Evolutionary conservation across 2,113 vertebrate species (phyloP).

Genomic region (Morone saxatilis): DNA sequence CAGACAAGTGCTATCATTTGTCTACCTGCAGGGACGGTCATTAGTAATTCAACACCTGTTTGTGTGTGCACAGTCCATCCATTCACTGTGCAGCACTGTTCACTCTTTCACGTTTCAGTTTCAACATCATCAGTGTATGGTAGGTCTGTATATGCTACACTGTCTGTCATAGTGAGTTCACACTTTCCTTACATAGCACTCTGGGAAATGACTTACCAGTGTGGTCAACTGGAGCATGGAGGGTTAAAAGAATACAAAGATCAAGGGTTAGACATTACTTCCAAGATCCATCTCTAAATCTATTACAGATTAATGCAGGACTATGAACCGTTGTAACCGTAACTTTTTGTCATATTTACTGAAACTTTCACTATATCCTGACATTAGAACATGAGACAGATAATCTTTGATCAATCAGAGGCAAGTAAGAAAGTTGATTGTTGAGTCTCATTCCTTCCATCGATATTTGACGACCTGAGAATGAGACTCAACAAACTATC

Average conservation of each 20-base stretch:
- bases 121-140: no score
- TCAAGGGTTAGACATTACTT: constrained; percentile 51
- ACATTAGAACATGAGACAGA: no score
- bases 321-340: neutral
- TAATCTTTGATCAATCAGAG: no score
- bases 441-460: no score
- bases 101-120: neutral
- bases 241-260: constrained; percentile 48
- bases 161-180: neutral
- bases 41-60: constrained; percentile 60
- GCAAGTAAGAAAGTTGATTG: no score
- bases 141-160: neutral
- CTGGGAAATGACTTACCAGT: constrained; percentile 74
- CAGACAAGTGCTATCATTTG: neutral
- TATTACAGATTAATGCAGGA: neutral
- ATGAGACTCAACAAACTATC: no score
- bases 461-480: no score
- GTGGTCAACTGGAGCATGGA: constrained; percentile 79
- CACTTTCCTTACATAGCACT: neutral
- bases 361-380: no score
- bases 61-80: neutral
- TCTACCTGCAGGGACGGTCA: constrained; percentile 14
- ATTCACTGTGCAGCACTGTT: neutral
- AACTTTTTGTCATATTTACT: no score
- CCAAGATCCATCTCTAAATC: neutral